phyloP scores from a whole-genome alignment of 2,113 vertebrate species.

The Litocranius walleri region DNA sequence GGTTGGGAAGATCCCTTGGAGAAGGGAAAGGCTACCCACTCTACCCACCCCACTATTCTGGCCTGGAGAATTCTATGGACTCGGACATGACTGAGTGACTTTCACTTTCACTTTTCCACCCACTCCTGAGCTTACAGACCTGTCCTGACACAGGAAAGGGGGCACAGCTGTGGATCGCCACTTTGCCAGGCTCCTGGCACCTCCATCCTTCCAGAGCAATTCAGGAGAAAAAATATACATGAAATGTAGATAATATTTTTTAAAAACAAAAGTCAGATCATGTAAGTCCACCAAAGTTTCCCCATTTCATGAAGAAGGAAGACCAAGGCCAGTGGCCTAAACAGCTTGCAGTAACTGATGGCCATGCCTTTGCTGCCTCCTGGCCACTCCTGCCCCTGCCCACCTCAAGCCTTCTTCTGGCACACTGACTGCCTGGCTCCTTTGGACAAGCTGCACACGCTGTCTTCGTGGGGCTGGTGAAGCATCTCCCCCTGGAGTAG shows the following conservation, averaged over 20 bases:
- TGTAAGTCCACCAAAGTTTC: fast-evolving
- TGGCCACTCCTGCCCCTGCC: too few species aligned
- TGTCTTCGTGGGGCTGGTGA: not conserved
- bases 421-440: fast-evolving
- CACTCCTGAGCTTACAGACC: too few species aligned
- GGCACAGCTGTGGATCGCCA: fast-evolving
- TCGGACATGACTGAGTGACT: not conserved
- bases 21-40: not conserved
- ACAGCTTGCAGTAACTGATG: fast-evolving
- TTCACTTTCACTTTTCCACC: not conserved
- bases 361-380: fast-evolving
- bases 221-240: not conserved
- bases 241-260: not conserved
- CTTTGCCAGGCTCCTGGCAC: fast-evolving
- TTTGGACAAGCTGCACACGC: fast-evolving
- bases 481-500: too few species aligned
- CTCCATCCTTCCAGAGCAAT: not conserved
- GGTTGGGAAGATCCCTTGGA: not conserved
- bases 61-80: not conserved
- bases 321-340: fast-evolving
- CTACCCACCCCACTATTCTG: not conserved
- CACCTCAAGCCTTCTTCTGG: not conserved
- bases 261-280: not conserved
- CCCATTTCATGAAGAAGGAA: not conserved
- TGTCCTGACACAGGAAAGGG: fast-evolving